These are phyloP conservation scores for Embiotoca jacksoni DNA, from an alignment of 2,113 vertebrate species.

Conservation along the genomic window DNA sequence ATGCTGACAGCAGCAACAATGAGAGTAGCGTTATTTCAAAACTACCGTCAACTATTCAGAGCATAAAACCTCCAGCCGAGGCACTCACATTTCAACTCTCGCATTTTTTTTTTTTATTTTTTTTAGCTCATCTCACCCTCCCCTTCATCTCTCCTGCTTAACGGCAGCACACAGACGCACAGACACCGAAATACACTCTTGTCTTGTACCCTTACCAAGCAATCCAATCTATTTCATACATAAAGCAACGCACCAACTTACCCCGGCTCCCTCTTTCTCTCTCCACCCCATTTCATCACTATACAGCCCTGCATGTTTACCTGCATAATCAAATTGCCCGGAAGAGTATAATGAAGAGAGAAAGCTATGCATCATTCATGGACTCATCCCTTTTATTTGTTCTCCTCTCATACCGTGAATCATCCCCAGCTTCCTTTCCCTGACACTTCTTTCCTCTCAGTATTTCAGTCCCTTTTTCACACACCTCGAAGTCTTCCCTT, in stretches of 20 bases:
- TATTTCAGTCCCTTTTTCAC: neutral
- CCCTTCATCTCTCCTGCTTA: neutral
- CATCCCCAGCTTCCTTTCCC: neutral
- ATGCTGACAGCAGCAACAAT: constrained; percentile 56
- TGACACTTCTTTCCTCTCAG: neutral
- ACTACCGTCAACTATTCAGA: constrained; percentile 25
- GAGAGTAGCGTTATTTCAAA: constrained; percentile 32
- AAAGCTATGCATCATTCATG: constrained; percentile 65
- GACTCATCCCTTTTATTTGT: constrained; percentile 48
- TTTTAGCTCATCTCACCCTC: constrained; percentile 27
- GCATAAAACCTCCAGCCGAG: constrained; percentile 14
- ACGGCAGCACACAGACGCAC: neutral
- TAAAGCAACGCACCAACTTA: constrained; percentile 20
- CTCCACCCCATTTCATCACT: constrained; percentile 25
- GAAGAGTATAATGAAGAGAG: constrained; percentile 39
- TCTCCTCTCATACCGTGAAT: constrained; percentile 23
- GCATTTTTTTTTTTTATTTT: constrained; percentile 7
- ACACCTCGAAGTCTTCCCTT: neutral
- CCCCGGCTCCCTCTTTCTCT: neutral
- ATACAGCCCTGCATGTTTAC: constrained; percentile 54
- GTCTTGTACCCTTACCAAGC: constrained; percentile 5
- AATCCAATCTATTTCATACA: constrained; percentile 43
- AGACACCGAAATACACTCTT: constrained; percentile 11
- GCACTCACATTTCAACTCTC: constrained; percentile 1
- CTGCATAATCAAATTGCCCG: constrained; percentile 54